A percentile compares a stretch with the other conserved stretches of the same genome.
These are phyloP conservation scores for Percopsis transmontana DNA, from an alignment of 2,113 vertebrate genomes.

Conservation along the genomic window DNA sequence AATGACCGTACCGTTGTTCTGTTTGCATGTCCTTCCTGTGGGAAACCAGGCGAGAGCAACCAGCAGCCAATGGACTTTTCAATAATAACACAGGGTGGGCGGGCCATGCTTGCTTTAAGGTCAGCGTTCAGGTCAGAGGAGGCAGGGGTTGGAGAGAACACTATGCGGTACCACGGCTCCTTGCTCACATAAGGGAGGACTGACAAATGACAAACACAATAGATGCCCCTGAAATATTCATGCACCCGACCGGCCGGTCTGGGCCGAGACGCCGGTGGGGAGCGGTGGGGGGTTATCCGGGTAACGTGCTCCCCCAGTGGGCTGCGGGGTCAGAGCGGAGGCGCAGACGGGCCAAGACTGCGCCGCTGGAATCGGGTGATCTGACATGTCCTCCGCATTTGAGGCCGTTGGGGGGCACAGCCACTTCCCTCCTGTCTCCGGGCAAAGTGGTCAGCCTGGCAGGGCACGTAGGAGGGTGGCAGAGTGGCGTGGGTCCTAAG, in stretches of 20 bases:
- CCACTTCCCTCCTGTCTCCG: background rate
- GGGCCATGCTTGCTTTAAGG: constrained; percentile 14
- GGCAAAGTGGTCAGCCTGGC: background rate
- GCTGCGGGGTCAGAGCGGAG: background rate
- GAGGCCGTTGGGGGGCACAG: background rate
- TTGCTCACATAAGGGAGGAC: background rate
- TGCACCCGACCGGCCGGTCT: background rate
- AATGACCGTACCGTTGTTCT: no score
- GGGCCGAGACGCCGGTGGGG: background rate
- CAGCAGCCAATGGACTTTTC: constrained; percentile 61
- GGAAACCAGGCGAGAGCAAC: constrained; percentile 48
- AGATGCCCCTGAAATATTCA: constrained; percentile 13
- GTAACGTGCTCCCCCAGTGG: background rate
- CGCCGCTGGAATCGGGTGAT: no score
- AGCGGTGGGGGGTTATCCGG: background rate
- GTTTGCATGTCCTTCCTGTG: constrained; percentile 1
- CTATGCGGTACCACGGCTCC: background rate
- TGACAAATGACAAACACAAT: constrained; percentile 1
- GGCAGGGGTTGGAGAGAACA: background rate
- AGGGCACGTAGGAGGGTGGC: background rate
- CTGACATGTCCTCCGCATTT: no score
- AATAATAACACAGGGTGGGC: constrained; percentile 72
- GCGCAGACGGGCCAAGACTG: no score
- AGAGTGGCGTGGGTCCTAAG: constrained; percentile 4
- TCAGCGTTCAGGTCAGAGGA: constrained; percentile 6